Base-by-base conservation (phyloP, 2,113 vertebrate genomes). In the Gila orcuttii region DNA sequence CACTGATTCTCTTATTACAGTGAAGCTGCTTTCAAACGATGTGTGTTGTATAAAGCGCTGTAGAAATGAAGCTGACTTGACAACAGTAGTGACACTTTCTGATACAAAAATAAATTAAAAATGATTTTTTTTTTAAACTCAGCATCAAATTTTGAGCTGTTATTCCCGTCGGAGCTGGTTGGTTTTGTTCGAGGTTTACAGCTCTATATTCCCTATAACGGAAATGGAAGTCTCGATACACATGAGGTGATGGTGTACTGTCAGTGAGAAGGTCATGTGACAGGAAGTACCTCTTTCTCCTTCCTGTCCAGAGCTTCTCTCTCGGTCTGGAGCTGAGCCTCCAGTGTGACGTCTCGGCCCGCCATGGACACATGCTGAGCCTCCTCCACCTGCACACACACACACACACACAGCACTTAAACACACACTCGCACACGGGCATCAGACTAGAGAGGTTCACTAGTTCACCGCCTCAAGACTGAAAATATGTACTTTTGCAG, bases 281-380 rank as follows among this genome's bases (percentile, higher is more conserved):
- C 75, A 78, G 71, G 76, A 79, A 36, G 74, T 95, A 99, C 98
- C 97, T 99, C 98, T 82, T 98, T 99, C 91, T 99, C 97, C 88
- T 99, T 99, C 91, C 98, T 94, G 92, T 99, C 98, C 93, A 97
- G 94, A 87, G 98, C 98, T 88, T 99, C 98, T 93, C 96, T 94
- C 89, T 99, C 98, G 0, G 96, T 98, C 89, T 99, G 98, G 50
- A 99, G 88, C 50, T 98, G 97, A 83, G 95, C 92, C 93, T 98
- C 96, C 88, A 99, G 93, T 19, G 95, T 95, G 85, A 95, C 90
- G 59, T 97, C 95, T 88, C 94, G 92, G 39, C 92, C 90, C 79
- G 94, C 91, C 90, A 95, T 50, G 59, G 94, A 90, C 89, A 93
- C 95, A 94, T 95, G 93, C 79, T 95, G 95, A 89, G 91, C 95